These are phyloP conservation scores for Battus philenor DNA, from an alignment of 1,140 invertebrate genomes.

Conservation along the genomic window DNA sequence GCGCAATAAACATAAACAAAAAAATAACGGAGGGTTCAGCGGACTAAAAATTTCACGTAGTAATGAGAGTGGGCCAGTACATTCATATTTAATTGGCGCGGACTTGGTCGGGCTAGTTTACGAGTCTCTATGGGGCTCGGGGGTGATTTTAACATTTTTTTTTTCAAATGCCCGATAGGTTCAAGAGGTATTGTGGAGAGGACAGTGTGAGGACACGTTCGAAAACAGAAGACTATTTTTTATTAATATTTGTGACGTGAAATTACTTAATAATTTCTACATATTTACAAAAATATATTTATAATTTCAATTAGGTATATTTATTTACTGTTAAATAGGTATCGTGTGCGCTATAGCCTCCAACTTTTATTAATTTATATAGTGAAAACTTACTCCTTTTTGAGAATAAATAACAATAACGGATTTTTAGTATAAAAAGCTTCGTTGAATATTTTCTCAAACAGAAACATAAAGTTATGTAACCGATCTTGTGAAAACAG, in stretches of 20 bases:
- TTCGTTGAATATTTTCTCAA: too few species aligned
- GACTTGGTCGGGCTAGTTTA: slow-evolving; percentile 50
- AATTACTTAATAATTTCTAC: too few species aligned
- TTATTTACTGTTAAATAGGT: too few species aligned
- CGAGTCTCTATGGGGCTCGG: slow-evolving; percentile 41
- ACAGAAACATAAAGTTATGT: too few species aligned
- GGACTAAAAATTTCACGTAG: slow-evolving; percentile 45
- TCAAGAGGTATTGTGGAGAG: slow-evolving; percentile 66
- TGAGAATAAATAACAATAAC: too few species aligned
- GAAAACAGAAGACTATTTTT: slow-evolving; percentile 21
- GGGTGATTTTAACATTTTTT: slow-evolving; percentile 63
- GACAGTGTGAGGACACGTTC: slow-evolving; percentile 37
- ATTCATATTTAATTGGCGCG: slow-evolving; percentile 70
- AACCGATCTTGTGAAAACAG: too few species aligned
- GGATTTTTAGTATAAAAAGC: too few species aligned
- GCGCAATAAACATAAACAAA: slow-evolving; percentile 40
- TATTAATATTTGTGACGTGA: neutral
- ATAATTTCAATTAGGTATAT: too few species aligned
- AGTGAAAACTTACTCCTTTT: too few species aligned
- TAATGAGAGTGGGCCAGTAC: slow-evolving; percentile 59
- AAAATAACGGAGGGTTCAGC: slow-evolving; percentile 31
- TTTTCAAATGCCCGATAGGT: slow-evolving; percentile 65
- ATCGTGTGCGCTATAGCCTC: too few species aligned
- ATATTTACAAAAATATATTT: too few species aligned
- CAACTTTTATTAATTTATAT: too few species aligned